These are phyloP conservation scores for Rhea americana DNA, from an alignment of 2,113 vertebrate species.

Conservation along the genomic window DNA sequence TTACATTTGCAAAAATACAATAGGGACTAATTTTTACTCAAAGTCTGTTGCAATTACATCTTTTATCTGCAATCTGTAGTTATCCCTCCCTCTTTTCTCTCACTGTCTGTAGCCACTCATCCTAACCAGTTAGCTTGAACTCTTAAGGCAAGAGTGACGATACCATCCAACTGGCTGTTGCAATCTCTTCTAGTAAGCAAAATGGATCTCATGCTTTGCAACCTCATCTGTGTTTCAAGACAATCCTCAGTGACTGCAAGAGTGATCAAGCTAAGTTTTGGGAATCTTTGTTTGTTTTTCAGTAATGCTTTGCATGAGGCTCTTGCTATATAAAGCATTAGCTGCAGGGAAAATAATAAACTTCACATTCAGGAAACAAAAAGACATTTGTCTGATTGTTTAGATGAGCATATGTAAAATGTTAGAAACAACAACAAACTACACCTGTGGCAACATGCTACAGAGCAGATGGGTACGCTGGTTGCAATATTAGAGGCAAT, in stretches of 20 bases:
- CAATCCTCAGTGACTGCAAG: background rate
- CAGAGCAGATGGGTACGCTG: slow-evolving; percentile 41
- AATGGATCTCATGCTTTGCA: background rate
- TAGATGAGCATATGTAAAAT: slow-evolving; percentile 58
- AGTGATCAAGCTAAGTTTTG: background rate
- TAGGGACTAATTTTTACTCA: background rate
- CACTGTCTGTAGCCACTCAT: background rate
- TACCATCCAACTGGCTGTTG: background rate
- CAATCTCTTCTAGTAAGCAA: background rate
- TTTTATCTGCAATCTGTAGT: background rate
- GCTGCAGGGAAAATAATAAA: slow-evolving; percentile 60
- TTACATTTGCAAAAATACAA: background rate
- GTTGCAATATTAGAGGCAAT: background rate
- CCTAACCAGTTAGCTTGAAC: background rate
- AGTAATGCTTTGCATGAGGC: slow-evolving; percentile 40
- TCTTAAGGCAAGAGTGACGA: background rate
- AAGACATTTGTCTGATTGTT: slow-evolving; percentile 59
- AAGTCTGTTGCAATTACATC: background rate
- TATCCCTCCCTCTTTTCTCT: background rate
- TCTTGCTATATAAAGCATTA: slow-evolving; percentile 29
- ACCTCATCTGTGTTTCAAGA: background rate
- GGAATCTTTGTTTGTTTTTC: background rate
- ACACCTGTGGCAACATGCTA: slow-evolving; percentile 68
- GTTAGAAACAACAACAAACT: slow-evolving; percentile 68
- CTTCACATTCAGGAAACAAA: slow-evolving; percentile 54